Base-by-base conservation (phyloP, 2,113 vertebrate species). In the Fulmarus glacialis region DNA sequence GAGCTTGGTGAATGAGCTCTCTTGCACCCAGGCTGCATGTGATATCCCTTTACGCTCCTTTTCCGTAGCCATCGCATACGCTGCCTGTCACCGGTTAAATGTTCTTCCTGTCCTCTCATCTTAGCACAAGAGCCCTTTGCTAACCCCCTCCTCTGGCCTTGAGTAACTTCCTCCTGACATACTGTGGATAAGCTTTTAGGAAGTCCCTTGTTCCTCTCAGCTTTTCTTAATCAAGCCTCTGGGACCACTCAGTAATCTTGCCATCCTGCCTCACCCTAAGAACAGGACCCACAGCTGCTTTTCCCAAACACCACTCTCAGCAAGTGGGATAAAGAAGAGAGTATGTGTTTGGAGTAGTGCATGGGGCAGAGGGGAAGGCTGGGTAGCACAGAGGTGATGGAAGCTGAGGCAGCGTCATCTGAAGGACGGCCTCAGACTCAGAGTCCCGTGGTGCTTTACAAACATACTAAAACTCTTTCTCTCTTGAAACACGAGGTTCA, bases 1-100 rank as follows among this genome's bases (percentile, higher is more conserved):
- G 29, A 89, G 47, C 24, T 34, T 56, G 36, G 17, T 68, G 36
- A 52, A 60, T 15, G 59, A 84, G 53, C 16, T 38, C n/a, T 38
- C 23, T 87, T 43, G 19, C 17, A 67, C 15, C 5, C 38, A 79
- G 13, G 68, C 32, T 87, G 22, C 47, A 1, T 38, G 14, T 29
- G 17, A 12, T 50, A 18, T 68, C 20, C 26, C 3, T 45, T 32
- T 50, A 6, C 7, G 19, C 1, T 8, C 27, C 42, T 87, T 82
- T 75, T 67, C n/a, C 0, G 0, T 8, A 73, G 59, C 22, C 12
- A 3, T 5, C n/a, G 17, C 24, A 15, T 50, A 18, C 0, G 1
- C 42, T 82, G 42, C 42, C 36, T 82, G 42, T 36, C 47, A 36
- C 32, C 50, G 34, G 16, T 87, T 85, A 79, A 82, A 50, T 45